These are phyloP conservation scores for Rhagologus leucostigma DNA, from an alignment of 2,113 vertebrate genomes.

Conservation along the genomic window DNA sequence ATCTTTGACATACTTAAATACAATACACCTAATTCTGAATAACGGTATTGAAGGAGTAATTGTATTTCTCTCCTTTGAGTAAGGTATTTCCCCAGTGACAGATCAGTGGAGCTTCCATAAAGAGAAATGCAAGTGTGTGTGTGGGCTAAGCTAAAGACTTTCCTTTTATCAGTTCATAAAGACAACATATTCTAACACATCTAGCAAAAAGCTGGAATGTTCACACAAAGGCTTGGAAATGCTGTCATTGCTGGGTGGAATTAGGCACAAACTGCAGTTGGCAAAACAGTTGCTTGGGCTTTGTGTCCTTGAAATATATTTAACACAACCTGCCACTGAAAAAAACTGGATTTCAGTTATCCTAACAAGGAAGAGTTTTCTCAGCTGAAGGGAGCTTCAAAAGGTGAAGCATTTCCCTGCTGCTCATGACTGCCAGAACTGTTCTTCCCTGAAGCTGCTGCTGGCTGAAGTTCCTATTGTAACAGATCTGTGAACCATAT, in stretches of 20 bases:
- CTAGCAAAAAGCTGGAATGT: not conserved
- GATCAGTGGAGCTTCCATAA: not conserved
- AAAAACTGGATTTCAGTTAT: not conserved
- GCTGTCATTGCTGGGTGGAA: not conserved
- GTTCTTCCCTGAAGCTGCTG: not conserved
- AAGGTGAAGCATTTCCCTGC: not conserved
- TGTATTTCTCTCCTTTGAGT: not conserved
- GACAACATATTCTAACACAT: not conserved
- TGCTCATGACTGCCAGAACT: not conserved
- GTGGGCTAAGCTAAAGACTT: not conserved
- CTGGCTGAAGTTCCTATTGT: not conserved
- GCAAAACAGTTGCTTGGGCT: not conserved
- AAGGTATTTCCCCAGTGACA: not conserved
- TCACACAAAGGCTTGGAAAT: not conserved
- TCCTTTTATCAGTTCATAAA: not conserved
- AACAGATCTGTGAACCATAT: not conserved
- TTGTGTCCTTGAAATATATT: not conserved
- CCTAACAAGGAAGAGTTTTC: not conserved
- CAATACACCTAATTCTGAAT: not conserved
- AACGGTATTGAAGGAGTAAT: not conserved
- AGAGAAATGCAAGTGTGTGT: not conserved
- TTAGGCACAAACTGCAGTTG: not conserved
- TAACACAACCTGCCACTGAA: not conserved
- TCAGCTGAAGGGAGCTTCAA: conserved; percentile 12
- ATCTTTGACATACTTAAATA: not conserved